Base-by-base conservation (phyloP, 2,888 invertebrate species). In the Dryobotodes eremita region DNA sequence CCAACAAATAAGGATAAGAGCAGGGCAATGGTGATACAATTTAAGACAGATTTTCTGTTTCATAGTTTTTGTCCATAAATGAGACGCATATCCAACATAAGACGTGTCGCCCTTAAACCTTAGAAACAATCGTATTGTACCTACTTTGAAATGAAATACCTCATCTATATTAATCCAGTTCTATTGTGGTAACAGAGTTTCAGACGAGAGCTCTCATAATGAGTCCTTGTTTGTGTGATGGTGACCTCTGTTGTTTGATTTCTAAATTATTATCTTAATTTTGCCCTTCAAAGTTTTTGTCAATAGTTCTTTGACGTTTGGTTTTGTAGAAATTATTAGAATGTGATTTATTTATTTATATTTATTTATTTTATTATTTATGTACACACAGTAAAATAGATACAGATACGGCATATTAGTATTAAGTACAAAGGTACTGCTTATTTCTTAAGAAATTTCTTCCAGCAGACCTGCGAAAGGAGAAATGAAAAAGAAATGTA, bases 161-260 rank as follows among this genome's bases (percentile, higher is more conserved):
- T 85, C 57, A 69, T 72, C 53, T 69, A 72, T 80, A 85, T 80
- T 72, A 72, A 85, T 80, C 62, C 26, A 42, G 48, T 69, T 53
- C 46, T 59, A 69, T 85, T 85, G 85, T 82, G 85, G 26, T 80
- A 17, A 69, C 61, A 84, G 26, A 79, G 36, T 80, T 80, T 36
- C 79, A 84, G 65, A 84, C 70, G 59, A 36, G 36, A 53, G 46
- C 61, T 46, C 36, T 73, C 46, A 31, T 72, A 70, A 73, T 69
- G 81, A 70, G 81, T 46, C 53, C 48, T 53, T 72, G 73, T 85
- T 72, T 69, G 62, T 61, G 64, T 72, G 42, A 59, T 23, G 36
- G 55, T 80, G 73, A 73, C 82, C 85, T 85, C 13, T 36, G 57
- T 71, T 71, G 48, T 82, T 81, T 69, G 57, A 66, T 83, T 71